These are phyloP conservation scores for Ornithoptera alexandrae DNA, from an alignment of 2,888 invertebrate genomes.

Conservation along the genomic window DNA sequence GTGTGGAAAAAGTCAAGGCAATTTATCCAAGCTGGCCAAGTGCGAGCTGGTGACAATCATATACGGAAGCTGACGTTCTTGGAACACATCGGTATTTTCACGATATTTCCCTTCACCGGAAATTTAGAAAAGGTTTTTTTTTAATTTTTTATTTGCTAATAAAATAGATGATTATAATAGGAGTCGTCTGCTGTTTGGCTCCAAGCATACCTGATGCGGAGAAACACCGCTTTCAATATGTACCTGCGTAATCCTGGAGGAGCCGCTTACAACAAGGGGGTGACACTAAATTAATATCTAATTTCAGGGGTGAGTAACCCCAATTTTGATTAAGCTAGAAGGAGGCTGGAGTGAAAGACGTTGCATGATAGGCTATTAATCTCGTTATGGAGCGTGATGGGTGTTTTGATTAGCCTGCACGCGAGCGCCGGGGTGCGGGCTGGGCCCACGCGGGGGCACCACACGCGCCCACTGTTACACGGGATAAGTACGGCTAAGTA, in stretches of 20 bases:
- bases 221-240: conserved; percentile 33
- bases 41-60: no score
- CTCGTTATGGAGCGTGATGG: conserved; percentile 32
- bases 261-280: conserved; percentile 33
- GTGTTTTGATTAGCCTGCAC: conserved; percentile 30
- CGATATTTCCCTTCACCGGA: no score
- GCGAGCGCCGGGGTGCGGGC: conserved; percentile 1
- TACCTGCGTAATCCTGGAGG: conserved; percentile 48
- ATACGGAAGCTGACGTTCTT: no score
- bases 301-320: conserved; percentile 65
- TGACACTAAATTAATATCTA: conserved; percentile 71
- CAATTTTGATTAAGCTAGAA: conserved; percentile 39
- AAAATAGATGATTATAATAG: no score
- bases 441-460: not conserved
- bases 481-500: not conserved
- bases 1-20: no score
- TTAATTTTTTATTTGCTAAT: no score
- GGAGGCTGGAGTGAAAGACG: conserved; percentile 27
- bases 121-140: no score
- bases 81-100: no score
- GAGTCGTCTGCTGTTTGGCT: no score
- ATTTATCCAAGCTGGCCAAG: no score
- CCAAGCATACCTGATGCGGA: no score
- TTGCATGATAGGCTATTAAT: conserved; percentile 33
- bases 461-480: not conserved